Evolutionary conservation across 1,140 invertebrate species (phyloP), one percentile per base, ranked within the genome.

Genomic region (Cyclina sinensis): DNA sequence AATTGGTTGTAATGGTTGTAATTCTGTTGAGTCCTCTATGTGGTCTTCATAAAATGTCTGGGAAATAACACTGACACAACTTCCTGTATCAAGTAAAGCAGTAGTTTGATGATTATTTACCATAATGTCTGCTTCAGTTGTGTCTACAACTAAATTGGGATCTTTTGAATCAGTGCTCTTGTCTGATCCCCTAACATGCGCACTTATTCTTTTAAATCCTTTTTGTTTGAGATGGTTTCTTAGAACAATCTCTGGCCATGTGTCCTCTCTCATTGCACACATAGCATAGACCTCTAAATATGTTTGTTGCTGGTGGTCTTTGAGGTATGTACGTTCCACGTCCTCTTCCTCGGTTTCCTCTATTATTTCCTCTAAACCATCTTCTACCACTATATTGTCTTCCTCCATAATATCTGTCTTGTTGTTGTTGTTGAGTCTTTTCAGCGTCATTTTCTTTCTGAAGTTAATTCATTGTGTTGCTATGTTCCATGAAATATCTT

Each of bases 201-300:
- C 9, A 65, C n/a, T 65, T 9, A 65, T 65, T 65, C 59, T 65
- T 65, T 65, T 65, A 65, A 65, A 65, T 30, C 59, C 59, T 65
- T 65, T 9, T 65, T n/a, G n/a, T n/a, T 48, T 7, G 46, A 11
- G 46, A 11, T 65, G 59, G 59, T 65, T 30, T 65, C 59, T 65
- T 65, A 24, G 59, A 9, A 30, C 59, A 65, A 65, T 65, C 59
- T 30, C 59, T 24, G 7, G 59, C 59, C 59, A 65, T 65, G 30
- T 65, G 59, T 24, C 59, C 59, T n/a, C n/a, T n/a, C n/a, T n/a
- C n/a, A n/a, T n/a, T n/a, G n/a, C n/a, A n/a, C n/a, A n/a, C n/a
- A n/a, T 24, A 65, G n/a, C 59, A 65, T 9, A n/a, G 5, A 11
- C 59, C 59, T n/a, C 7, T n/a, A n/a, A 65, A 65, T 65, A n/a